phyloP scores from a whole-genome alignment of 2,888 invertebrate species.

The Esperia sulphurella region DNA sequence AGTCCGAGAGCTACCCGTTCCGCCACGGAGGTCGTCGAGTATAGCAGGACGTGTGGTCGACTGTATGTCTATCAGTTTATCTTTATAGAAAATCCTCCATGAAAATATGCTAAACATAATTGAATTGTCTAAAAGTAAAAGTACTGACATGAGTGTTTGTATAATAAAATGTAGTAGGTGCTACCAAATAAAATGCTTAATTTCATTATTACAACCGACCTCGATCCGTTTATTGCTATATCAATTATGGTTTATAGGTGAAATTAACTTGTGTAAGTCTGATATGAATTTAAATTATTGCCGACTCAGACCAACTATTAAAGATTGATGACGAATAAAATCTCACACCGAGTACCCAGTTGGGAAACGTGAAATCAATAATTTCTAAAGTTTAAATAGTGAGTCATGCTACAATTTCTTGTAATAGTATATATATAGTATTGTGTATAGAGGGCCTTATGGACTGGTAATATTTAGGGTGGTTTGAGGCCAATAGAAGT shows the following conservation, averaged over 20 bases:
- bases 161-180: no score
- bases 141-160: no score
- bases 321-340: neutral
- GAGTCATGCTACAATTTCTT: no score
- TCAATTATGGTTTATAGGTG: slow-evolving; percentile 6
- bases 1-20: no score
- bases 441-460: slow-evolving; percentile 3
- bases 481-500: slow-evolving; percentile 35
- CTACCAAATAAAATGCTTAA: neutral
- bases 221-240: slow-evolving; percentile 9
- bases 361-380: no score
- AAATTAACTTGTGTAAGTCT: neutral
- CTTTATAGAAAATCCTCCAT: neutral
- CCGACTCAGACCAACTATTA: neutral
- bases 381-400: no score
- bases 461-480: slow-evolving; percentile 32
- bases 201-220: slow-evolving; percentile 7
- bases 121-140: no score
- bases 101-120: neutral
- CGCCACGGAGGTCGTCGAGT: no score
- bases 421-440: no score
- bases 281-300: neutral
- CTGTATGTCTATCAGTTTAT: neutral
- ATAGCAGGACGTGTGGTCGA: no score
- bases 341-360: neutral